A percentile compares a stretch with the other conserved stretches of the same genome.
Evolutionary conservation across 2,797 vertebrate species (phyloP).

Genomic region (Erpetoichthys calabaricus): DNA sequence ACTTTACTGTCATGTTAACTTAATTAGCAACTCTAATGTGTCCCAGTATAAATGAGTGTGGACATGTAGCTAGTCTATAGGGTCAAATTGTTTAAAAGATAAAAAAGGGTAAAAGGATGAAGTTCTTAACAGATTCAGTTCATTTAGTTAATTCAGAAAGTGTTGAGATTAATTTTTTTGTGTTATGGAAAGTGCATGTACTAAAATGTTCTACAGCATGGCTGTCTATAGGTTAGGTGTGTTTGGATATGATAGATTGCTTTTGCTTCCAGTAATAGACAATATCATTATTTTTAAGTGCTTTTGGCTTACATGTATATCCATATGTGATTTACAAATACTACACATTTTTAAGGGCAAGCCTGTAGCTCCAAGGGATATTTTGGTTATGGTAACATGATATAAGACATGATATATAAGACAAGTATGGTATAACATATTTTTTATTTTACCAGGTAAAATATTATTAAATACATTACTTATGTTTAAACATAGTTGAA

Average conservation of each 20-base stretch:
- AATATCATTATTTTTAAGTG: background rate
- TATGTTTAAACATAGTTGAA: background rate
- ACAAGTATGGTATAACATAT: background rate
- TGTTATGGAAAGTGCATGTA: background rate
- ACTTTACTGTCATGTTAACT: conserved; percentile 14
- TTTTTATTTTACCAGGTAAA: background rate
- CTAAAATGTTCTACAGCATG: background rate
- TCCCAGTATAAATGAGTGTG: too few species aligned
- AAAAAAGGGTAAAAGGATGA: too few species aligned
- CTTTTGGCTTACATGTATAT: background rate
- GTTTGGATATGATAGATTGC: background rate
- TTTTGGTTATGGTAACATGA: background rate
- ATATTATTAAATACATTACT: background rate
- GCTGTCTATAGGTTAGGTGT: background rate
- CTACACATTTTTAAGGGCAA: background rate
- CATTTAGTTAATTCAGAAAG: background rate
- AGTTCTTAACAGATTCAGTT: too few species aligned
- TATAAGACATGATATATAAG: too few species aligned
- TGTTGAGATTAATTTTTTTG: background rate
- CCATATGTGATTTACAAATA: background rate
- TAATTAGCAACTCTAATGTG: background rate
- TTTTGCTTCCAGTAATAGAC: background rate
- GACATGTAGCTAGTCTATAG: too few species aligned
- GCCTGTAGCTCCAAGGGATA: background rate
- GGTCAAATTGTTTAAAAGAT: too few species aligned